Evolutionary conservation across 1,140 invertebrate species (phyloP).

Genomic region (Cydia fagiglandana): DNA sequence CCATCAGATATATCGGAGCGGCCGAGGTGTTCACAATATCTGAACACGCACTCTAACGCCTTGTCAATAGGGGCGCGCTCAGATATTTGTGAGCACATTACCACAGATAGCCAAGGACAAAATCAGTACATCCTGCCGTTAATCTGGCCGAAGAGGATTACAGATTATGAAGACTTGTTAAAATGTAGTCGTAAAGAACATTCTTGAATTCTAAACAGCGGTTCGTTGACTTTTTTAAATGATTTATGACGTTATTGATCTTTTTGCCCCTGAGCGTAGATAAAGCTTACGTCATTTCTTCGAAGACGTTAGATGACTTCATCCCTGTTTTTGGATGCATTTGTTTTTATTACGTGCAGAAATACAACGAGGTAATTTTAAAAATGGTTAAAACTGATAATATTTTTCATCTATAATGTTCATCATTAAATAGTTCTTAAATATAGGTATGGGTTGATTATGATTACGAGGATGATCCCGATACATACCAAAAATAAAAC

Average conservation of each 20-base stretch:
- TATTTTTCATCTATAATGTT: no score
- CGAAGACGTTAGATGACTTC: background rate
- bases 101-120: no score
- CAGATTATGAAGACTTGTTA: slow-evolving; percentile 21
- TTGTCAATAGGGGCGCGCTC: no score
- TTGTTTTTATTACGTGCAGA: background rate
- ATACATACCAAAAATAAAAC: no score
- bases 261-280: slow-evolving; percentile 15
- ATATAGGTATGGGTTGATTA: no score
- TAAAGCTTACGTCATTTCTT: background rate
- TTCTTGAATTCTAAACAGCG: slow-evolving; percentile 3
- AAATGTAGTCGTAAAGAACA: slow-evolving; percentile 22
- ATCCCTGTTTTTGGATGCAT: background rate
- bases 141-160: slow-evolving; percentile 23
- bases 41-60: no score
- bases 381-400: background rate
- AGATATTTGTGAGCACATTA: no score
- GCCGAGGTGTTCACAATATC: no score
- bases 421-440: no score
- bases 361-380: background rate
- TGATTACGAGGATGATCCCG: no score
- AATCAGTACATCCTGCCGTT: slow-evolving; percentile 5
- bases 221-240: slow-evolving; percentile 18
- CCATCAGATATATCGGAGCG: no score
- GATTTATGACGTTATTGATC: slow-evolving; percentile 13